Base-by-base conservation (phyloP, 2,797 vertebrate genomes). In the Falco naumanni region DNA sequence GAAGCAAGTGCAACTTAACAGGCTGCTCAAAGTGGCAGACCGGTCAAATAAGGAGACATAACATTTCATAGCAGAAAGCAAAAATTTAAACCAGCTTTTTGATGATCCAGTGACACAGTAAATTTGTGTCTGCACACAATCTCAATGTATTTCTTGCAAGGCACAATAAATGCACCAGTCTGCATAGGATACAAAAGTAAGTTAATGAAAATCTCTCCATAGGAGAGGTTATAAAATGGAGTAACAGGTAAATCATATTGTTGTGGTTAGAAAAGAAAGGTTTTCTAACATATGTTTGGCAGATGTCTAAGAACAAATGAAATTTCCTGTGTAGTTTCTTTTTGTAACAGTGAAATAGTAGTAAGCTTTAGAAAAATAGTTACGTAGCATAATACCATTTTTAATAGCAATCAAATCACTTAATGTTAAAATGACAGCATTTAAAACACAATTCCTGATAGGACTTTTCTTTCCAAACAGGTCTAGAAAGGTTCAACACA, bases 31-130 rank as follows among this genome's bases (percentile, higher is more conserved):
- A 19, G 16, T 6, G 45, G 47, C 13, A 83, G 6, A 64, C 8
- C 22, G 13, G 37, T 18, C 14, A 53, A 51, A 53, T 24, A 57
- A 54, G 39, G 72, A 87, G 50, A 28, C 5, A 59, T 2, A 33
- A 7, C 1, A 7, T n/a, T 70, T 83, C 45, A 16, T 0, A 41
- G 47, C 0, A 0, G 47, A 76, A 92, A 74, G 5, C 16, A 51
- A 87, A 66, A 48, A 39, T 24, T 31, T 33, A 78, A 89, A 13
- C 18, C 21, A 41, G 3, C 0, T 59, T 84, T 81, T 82, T 54
- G 41, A 33, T 6, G 3, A 33, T 71, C 10, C 18, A 28, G 11
- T 50, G 24, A 54, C 9, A 16, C 2, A 16, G 16, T 12, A 31
- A 68, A 39, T 15, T 26, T 37, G 18, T 76, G 84, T 29, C 59